Percentiles rank a stretch among this genome's conserved stretches.
These are phyloP conservation scores for Grantiella picta DNA, from an alignment of 2,113 vertebrate genomes.

Conservation along the genomic window DNA sequence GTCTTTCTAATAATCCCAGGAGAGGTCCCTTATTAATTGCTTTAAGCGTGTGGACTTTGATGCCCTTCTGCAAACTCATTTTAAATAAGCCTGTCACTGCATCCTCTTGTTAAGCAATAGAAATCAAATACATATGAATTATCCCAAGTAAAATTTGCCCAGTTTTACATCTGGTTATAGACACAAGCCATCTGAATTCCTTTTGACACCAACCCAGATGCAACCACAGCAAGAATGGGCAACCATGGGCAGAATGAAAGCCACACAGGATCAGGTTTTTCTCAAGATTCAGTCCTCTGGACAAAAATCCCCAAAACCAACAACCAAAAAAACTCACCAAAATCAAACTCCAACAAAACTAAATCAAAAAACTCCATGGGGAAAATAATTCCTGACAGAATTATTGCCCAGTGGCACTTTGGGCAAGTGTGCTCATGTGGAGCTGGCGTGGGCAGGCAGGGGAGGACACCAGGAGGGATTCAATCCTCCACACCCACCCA, in stretches of 20 bases:
- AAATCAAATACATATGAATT: not conserved
- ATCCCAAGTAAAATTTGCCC: not conserved
- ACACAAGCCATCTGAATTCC: not conserved
- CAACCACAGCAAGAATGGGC: not conserved
- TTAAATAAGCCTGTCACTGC: not conserved
- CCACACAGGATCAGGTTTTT: not conserved
- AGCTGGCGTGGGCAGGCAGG: not conserved
- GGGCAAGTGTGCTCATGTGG: not conserved
- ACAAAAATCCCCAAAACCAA: not conserved
- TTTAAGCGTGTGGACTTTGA: not conserved
- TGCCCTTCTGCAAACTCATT: not conserved
- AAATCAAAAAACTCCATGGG: accelerated
- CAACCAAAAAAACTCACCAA: too few relatives aligned
- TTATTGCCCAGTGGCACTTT: not conserved
- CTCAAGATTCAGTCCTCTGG: not conserved
- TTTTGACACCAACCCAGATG: not conserved
- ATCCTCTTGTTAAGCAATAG: not conserved
- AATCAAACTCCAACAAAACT: not conserved
- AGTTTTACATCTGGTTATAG: not conserved
- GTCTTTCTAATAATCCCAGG: not conserved
- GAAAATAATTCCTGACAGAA: not conserved
- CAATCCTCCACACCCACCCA: not conserved
- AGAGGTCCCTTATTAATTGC: not conserved
- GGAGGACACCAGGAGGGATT: not conserved
- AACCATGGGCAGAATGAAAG: not conserved